Base-by-base conservation (phyloP, 2,797 vertebrate species). In the Enteromius paludinosus region DNA sequence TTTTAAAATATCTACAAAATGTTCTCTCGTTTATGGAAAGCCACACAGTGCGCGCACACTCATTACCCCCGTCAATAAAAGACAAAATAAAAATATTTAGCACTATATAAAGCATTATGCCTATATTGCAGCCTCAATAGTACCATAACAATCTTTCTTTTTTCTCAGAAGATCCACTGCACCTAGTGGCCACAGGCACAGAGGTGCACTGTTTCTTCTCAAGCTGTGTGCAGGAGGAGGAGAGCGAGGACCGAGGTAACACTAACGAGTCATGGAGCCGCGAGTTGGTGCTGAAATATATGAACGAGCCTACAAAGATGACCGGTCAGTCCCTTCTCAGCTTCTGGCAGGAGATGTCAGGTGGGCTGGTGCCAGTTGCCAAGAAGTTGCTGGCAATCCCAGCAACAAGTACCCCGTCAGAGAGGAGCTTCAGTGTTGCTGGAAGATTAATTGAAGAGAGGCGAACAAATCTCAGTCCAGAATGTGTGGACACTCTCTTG, bases 261-360 rank as follows among this genome's bases (percentile, higher is more conserved):
- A 68, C 35, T n/a, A 43, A 43, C 10, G 35, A 68, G 65, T 41
- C 38, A 25, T 15, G 38, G 38, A 45, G 65, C 7, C 10, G 1
- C 20, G 4, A 68, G 5, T 69, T 69, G 66, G 66, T 69, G n/a
- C 38, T 69, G 66, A 43, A 69, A 43, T 69, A 69, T 45, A 69
- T 69, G 66, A 69, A 25, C 5, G n/a, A 70, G 47, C 47, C 47
- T 45, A 70, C 66, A 23, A 45, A 45, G n/a, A 45, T 41, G 33
- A 76, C 52, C 33, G 3, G 20, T 1, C 52, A 76, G 52, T 61
- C 30, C 33, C 73, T 76, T 41, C 20, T 76, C 54, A 61, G 18
- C 12, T 54, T 84, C 83, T 79, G 77, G 77, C n/a, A 43, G 61
- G 77, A 79, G 43, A 84, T 52, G 76, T 79, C 83, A 73, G 69